Base-by-base conservation (phyloP, 1,140 invertebrate genomes). In the Bactericera cockerelli region DNA sequence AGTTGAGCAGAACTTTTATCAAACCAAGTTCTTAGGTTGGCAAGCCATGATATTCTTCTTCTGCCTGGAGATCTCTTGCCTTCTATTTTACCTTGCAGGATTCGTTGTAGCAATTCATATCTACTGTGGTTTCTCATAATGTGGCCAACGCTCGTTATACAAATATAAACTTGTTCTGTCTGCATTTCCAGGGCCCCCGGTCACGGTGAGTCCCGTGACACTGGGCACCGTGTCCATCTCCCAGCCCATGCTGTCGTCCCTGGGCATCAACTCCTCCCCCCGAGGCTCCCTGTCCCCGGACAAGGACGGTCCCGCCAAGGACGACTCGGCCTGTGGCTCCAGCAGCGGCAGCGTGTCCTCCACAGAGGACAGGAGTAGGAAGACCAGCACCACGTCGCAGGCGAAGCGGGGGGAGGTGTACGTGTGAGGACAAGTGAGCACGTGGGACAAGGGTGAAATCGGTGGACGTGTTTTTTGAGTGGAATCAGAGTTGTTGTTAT, bases 371-470 rank as follows among this genome's bases (percentile, higher is more conserved):
- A 64, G 69, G 0, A 65, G 63, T 6, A 62, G 68, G 11, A 72
- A 74, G 25, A 71, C 75, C 49, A 72, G 71, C 2, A 74, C 70
- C 14, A 68, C 68, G 59, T 75, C 75, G 0, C 58, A 75, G 33
- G 71, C 68, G 56, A 75, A 76, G 60, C 63, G 75, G 33, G 72
- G 72, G 6, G 75, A 77, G 63, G 75, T 76, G 39, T 77, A 76
- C 61, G 75, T 76, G 33, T 77, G 67, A 70, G 26, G 42, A 36
- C 10, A 11, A 16, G 16, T 36, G 33, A 36, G 33, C 10, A 16
- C 33, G n/a, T n/a, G n/a, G n/a, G n/a, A n/a, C n/a, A n/a, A n/a
- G n/a, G n/a, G n/a, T n/a, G n/a, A n/a, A n/a, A n/a, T n/a, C n/a
- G n/a, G n/a, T n/a, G n/a, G n/a, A n/a, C n/a, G n/a, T n/a, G n/a